Base-by-base conservation (phyloP, 2,888 invertebrate species). In the Ennomos erosarius region DNA sequence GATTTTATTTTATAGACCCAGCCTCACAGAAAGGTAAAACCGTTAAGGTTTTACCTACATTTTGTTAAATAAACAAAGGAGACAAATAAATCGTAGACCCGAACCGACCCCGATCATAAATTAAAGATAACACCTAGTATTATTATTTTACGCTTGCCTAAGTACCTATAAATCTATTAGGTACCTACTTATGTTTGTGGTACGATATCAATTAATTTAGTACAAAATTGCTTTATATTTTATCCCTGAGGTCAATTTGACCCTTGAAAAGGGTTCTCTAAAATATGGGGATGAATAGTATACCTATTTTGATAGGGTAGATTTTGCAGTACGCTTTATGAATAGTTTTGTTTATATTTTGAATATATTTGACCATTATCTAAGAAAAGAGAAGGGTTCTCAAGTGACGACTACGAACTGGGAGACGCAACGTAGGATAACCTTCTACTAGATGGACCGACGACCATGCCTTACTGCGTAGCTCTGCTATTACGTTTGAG, bases 221-320 rank as follows among this genome's bases (percentile, higher is more conserved):
- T 37, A 45, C 49, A 50, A 45, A 54, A 54, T 59, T 49, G 59
- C 54, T 54, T 49, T 40, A 39, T 49, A 36, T 45, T 54, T n/a
- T 45, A 54, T 54, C 59, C 54, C 59, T 42, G 44, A 42, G 59
- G 54, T 54, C 59, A 54, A 50, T 13, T 36, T 40, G 49, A 54
- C 54, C 59, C 54, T 54, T 53, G 44, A 38, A 57, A 48, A 12
- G 48, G 52, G 45, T 13, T 42, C 26, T 10, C 38, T 36, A 37
- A 58, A 59, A 50, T 53, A 59, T 33, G 42, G 13, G 35, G 43
- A 48, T 52, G 40, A 47, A 47, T 26, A 16, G 42, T 26, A n/a
- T n/a, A 26, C 26, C 6, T 26, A 26, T 16, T 16, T 16, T 16
- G 6, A 26, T 26, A 26, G 6, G 26, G 26, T 1, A 5, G 26